Base-by-base conservation (phyloP, 1,140 invertebrate genomes). In the Caerostris extrusa region DNA sequence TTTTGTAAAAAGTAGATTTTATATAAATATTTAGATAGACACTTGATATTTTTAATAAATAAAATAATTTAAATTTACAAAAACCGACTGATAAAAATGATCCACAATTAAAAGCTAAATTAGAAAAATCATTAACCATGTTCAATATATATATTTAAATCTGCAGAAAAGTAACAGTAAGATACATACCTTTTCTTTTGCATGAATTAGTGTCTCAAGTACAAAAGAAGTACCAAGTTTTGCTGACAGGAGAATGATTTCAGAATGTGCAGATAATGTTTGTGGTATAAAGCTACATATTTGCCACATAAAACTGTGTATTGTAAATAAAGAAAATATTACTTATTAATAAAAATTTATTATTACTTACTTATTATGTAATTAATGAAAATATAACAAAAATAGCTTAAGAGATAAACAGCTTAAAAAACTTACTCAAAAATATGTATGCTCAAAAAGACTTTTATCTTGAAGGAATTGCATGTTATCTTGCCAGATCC, bases 401-500 rank as follows among this genome's bases (percentile, higher is more conserved):
- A 14, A 67, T 17, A 56, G 61, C 10, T 10, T 3, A 77, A 58
- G 10, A 19, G 4, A 19, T 71, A 19, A 57, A 71, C 3, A 55
- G 17, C n/a, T 77, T 14, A 61, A 92, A 86, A 19, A 14, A 96
- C 97, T 97, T 96, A 98, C 98, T 98, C 98, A 96, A 98, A n/a
- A 99, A 95, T 99, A 99, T 0, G 98, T 98, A 95, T 99, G 98
- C 95, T 99, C 98, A 95, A 99, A 99, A 95, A 99, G 98, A 96
- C 98, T 99, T 96, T 98, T 98, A 96, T 99, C 98, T 95, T 98
- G 98, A 71, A 99, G 96, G 95, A 99, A 99, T 95, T 98, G 98
- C 97, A 98, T 98, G 95, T 99, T 99, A 96, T 99, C 98, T 95
- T 98, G 97, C 98, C 98, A 99, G 93, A 99, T 98, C 98, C 98